These are phyloP conservation scores for Pogonomyrmex californicus DNA, from an alignment of 1,140 invertebrate genomes.

Conservation along the genomic window DNA sequence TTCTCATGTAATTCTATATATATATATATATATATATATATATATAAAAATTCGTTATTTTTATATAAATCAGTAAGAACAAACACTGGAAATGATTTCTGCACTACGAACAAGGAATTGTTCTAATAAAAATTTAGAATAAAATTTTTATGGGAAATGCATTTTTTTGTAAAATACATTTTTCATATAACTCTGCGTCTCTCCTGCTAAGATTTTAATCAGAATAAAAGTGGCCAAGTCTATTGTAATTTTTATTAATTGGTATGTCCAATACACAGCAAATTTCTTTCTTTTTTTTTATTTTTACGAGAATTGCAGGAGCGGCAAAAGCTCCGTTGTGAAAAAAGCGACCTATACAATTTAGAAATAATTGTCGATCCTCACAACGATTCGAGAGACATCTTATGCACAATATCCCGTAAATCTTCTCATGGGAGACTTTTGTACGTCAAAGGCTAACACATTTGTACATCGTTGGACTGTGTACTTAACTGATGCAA, in stretches of 20 bases:
- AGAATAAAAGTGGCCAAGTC: constrained; percentile 10
- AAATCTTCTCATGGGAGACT: constrained; percentile 34
- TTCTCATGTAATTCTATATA: constrained; percentile 57
- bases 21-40: constrained; percentile 38
- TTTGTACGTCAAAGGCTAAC: constrained; percentile 78
- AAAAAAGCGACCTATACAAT: constrained; percentile 46
- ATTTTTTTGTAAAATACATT: constrained; percentile 47
- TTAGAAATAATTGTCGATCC: constrained; percentile 43
- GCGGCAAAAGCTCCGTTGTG: constrained; percentile 22
- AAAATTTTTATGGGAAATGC: constrained; percentile 18
- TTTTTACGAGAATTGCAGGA: constrained; percentile 20
- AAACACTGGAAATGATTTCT: constrained; percentile 27
- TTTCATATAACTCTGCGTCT: background rate
- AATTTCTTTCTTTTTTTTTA: background rate
- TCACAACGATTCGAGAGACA: background rate
- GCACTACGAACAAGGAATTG: constrained; percentile 32
- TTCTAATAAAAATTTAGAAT: constrained; percentile 41
- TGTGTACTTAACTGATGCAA: constrained; percentile 88
- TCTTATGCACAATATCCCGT: background rate
- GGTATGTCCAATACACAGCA: constrained; percentile 19
- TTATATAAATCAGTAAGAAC: constrained; percentile 27
- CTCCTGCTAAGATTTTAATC: constrained; percentile 11
- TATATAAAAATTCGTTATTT: constrained; percentile 57
- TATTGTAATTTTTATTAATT: constrained; percentile 45
- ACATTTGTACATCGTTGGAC: constrained; percentile 84